Percentiles rank a stretch among this genome's conserved stretches.
phyloP scores from a whole-genome alignment of 2,888 invertebrate species.

The Podabrus alpinus region DNA sequence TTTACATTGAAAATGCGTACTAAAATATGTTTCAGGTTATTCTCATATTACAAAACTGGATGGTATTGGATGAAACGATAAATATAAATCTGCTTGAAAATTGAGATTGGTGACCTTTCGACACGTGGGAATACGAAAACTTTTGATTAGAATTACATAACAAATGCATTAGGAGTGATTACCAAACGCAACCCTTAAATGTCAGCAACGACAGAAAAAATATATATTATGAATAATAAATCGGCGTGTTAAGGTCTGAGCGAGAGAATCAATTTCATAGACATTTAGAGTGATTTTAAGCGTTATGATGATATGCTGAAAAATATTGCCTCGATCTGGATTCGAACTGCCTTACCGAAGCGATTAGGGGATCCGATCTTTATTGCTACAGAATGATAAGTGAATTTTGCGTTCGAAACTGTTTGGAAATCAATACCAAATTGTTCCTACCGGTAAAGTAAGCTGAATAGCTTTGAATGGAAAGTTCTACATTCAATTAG shows the following conservation, averaged over 20 bases:
- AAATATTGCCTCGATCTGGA: too few relatives aligned
- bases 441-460: neutral
- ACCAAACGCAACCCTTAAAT: neutral
- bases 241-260: neutral
- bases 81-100: neutral
- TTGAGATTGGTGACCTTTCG: neutral
- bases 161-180: neutral
- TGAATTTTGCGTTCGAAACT: neutral
- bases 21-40: neutral
- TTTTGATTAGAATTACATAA: neutral
- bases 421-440: neutral
- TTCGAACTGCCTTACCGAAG: too few relatives aligned
- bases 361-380: too few relatives aligned
- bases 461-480: neutral
- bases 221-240: neutral
- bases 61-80: neutral
- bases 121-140: neutral
- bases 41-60: too few relatives aligned
- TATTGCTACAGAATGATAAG: too few relatives aligned
- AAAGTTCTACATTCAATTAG: neutral
- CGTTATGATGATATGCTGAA: too few relatives aligned
- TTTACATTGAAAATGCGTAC: neutral
- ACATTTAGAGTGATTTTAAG: too few relatives aligned
- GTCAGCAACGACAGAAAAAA: neutral
- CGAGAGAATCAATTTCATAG: neutral